phyloP scores from a whole-genome alignment of 2,797 vertebrate genomes.

The Cossypha dichroa region DNA sequence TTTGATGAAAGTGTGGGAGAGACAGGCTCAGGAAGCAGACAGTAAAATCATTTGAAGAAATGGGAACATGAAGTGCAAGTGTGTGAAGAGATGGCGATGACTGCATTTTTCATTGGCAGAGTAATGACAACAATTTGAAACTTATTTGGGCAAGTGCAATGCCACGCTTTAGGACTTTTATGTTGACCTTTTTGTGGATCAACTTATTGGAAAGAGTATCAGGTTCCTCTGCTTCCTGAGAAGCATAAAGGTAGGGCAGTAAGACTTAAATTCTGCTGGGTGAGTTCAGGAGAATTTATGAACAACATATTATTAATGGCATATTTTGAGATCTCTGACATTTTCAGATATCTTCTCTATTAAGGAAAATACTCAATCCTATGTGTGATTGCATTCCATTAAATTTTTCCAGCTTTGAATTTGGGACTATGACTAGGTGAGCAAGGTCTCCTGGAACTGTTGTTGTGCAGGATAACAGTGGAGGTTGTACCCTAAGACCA shows the following conservation, averaged over 20 bases:
- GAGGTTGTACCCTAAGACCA: background rate
- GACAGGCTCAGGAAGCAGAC: background rate
- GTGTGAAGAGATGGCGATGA: background rate
- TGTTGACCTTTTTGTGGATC: background rate
- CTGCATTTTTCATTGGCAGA: background rate
- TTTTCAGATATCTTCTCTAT: background rate
- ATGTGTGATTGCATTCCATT: background rate
- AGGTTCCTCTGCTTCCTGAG: background rate
- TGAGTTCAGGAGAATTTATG: background rate
- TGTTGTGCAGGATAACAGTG: background rate
- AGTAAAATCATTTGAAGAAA: background rate
- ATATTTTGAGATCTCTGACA: background rate
- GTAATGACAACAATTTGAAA: background rate
- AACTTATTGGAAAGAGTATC: background rate
- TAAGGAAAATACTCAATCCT: background rate
- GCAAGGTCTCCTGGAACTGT: background rate
- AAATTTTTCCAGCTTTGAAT: background rate
- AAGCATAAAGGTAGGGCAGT: rapidly evolving
- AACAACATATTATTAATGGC: background rate
- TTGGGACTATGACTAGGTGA: background rate
- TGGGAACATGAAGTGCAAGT: background rate
- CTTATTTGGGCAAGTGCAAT: background rate
- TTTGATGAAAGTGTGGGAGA: background rate
- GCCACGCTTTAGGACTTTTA: background rate
- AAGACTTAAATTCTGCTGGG: background rate